Evolutionary conservation across 2,797 vertebrate species (phyloP), one percentile per base, ranked within the genome.

Genomic region (Enteromius unitaeniatus): DNA sequence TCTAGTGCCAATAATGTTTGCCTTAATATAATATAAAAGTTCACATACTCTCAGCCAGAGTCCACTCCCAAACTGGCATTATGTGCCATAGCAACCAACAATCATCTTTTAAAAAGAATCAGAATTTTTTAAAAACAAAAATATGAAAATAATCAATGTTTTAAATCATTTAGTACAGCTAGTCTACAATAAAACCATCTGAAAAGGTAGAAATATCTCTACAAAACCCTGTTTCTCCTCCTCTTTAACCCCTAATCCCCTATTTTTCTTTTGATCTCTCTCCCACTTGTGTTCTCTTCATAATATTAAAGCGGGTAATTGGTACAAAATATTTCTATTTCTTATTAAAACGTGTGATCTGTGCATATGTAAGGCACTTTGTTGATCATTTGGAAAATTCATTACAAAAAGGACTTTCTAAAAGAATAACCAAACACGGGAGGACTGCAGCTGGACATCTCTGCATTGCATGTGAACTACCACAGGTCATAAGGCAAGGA

Each of bases 1-100:
- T 65, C 92, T 94, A 94, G 96, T 97, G 97, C 96, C 97, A 98
- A 98, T 96, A 96, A 95, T 95, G 95, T 95, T 96, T 97, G 97
- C 97, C 97, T 99, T 99, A 99, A 98, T 91, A 92, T 91, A 94
- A 94, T 93, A 92, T 91, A 92, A 93, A 92, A 94, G 93, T 95
- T 92, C 91, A 93, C 88, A 94, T 87, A 72, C 88, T 92, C 92
- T 93, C 88, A 85, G 93, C 92, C 90, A 88, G 92, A 84, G 91
- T 91, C 74, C 80, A 78, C 79, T 80, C 80, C 91, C 87, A 67
- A 93, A 93, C 93, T 82, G 91, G 93, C 90, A 89, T 94, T 93
- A 93, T 94, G 93, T 94, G 93, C 94, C 95, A 95, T 94, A 95
- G 93, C 90, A 93, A 90, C 91, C 93, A 94, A 94, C 93, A 95